Conservation (phyloP, 2,888 invertebrate genomes). For the Pyrgus malvae region DNA sequence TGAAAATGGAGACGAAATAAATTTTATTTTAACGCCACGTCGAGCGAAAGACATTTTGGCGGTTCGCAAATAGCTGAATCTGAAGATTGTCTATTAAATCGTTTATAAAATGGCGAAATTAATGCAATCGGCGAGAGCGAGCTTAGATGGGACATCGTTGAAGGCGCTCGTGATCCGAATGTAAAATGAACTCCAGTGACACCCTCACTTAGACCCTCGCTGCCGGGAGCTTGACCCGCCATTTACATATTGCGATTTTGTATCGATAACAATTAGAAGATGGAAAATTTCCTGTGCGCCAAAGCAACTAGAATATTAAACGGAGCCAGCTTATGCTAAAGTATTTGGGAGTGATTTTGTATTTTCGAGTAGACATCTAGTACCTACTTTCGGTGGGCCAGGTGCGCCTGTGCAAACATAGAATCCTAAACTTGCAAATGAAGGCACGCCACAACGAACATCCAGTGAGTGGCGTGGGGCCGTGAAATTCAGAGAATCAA, state of each 20-base stretch:
- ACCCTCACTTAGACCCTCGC: constrained; percentile 47
- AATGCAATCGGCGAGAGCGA: constrained; percentile 76
- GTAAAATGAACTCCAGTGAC: constrained; percentile 62
- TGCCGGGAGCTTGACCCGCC: constrained; percentile 53
- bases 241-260: constrained; percentile 77
- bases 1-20: constrained; percentile 21
- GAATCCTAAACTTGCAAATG: constrained; percentile 66
- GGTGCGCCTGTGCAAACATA: constrained; percentile 47
- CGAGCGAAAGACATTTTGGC: constrained; percentile 36
- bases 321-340: constrained; percentile 3
- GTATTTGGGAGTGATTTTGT: constrained; percentile 10
- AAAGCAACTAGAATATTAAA: constrained; percentile 40
- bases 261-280: constrained; percentile 65
- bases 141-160: constrained; percentile 77
- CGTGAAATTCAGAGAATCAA: constrained; percentile 71
- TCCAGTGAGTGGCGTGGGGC: constrained; percentile 53
- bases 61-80: constrained; percentile 60
- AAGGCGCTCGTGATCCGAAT: constrained; percentile 74
- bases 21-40: constrained; percentile 14
- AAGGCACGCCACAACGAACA: constrained; percentile 64
- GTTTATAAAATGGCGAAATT: constrained; percentile 79
- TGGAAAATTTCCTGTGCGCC: constrained; percentile 50
- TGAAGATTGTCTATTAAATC: constrained; percentile 75
- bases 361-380: constrained; percentile 5
- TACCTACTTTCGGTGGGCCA: not conserved